phyloP scores from a whole-genome alignment of 2,113 vertebrate species.

The Scomber japonicus region DNA sequence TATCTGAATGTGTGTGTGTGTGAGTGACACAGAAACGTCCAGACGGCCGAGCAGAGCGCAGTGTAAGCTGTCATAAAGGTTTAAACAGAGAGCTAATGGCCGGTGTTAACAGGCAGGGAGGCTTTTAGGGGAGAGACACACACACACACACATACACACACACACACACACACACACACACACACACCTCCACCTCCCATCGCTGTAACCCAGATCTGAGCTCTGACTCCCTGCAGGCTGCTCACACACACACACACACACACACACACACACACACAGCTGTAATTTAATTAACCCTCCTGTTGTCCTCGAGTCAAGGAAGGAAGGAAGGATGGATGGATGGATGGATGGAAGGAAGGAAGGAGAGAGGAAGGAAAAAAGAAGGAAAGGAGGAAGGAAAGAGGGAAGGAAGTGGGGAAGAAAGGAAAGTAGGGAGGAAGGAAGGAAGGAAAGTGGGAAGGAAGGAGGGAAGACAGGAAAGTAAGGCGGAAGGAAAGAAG shows the following conservation, averaged over 20 bases:
- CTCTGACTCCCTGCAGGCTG: constrained; percentile 14
- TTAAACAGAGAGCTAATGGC: constrained; percentile 51
- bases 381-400: too few relatives aligned
- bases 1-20: rapidly evolving
- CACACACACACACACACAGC: neutral
- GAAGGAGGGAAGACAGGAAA: too few relatives aligned
- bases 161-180: too few relatives aligned
- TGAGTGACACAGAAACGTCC: constrained; percentile 10
- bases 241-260: neutral
- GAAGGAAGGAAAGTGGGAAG: too few relatives aligned
- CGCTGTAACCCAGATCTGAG: constrained; percentile 42
- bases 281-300: constrained; percentile 1
- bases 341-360: too few relatives aligned
- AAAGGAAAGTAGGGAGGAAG: too few relatives aligned
- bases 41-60: constrained; percentile 13
- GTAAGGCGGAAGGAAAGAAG: too few relatives aligned
- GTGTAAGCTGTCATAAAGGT: constrained; percentile 44
- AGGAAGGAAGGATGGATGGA: too few relatives aligned
- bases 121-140: constrained; percentile 46
- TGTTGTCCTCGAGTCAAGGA: too few relatives aligned
- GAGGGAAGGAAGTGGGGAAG: too few relatives aligned
- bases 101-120: constrained; percentile 29
- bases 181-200: constrained; percentile 3
- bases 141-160: neutral
- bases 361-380: too few relatives aligned